Evolutionary conservation across 1,140 invertebrate genomes (phyloP).

Genomic region (Sinella curviseta): DNA sequence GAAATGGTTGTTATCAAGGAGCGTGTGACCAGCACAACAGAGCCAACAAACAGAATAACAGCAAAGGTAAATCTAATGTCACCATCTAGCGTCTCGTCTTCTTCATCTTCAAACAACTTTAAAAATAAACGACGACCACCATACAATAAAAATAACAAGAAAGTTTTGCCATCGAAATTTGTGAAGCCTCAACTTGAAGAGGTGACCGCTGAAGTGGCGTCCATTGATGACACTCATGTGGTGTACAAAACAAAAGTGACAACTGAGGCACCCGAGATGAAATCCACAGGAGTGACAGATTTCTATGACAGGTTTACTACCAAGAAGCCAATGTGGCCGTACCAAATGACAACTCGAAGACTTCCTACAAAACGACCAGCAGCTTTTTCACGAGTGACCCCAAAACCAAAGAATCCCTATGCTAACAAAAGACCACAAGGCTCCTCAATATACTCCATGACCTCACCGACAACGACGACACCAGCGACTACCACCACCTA

Average conservation of each 20-base stretch:
- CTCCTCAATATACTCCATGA: constrained; percentile 37
- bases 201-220: constrained; percentile 29
- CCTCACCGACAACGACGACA: constrained; percentile 46
- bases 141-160: constrained; percentile 35
- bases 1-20: constrained; percentile 22
- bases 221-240: constrained; percentile 42
- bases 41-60: constrained; percentile 27
- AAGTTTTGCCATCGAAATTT: constrained; percentile 41
- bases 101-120: not conserved
- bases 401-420: constrained; percentile 39
- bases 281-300: constrained; percentile 19
- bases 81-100: not conserved
- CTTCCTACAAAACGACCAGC: constrained; percentile 32
- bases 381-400: constrained; percentile 38
- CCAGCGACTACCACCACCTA: constrained; percentile 44
- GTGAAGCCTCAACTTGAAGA: constrained; percentile 44
- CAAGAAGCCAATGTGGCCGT: constrained; percentile 35
- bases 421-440: constrained; percentile 34
- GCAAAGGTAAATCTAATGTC: constrained; percentile 25
- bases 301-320: constrained; percentile 27
- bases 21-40: constrained; percentile 21
- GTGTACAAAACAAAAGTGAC: constrained; percentile 37
- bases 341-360: constrained; percentile 28
- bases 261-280: constrained; percentile 31
- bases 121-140: not conserved